phyloP scores from a whole-genome alignment of 2,113 vertebrate species.

The Meles meles region DNA sequence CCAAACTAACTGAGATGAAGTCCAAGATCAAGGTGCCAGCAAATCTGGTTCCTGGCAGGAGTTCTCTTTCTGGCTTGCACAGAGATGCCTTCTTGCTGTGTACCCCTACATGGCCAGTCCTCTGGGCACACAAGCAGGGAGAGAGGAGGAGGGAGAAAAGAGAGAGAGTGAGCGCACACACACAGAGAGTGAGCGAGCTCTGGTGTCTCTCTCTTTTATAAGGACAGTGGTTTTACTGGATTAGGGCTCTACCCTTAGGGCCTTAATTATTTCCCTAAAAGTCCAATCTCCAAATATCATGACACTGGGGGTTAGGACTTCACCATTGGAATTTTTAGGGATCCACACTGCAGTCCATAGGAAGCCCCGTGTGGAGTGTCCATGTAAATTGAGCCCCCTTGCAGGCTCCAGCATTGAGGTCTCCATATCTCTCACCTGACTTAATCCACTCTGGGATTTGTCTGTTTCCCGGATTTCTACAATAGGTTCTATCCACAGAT shows the following conservation, averaged over 20 bases:
- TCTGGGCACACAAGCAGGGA: not conserved
- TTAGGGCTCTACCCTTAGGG: not conserved
- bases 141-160: too few relatives aligned
- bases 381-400: not conserved
- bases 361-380: not conserved
- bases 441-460: not conserved
- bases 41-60: not conserved
- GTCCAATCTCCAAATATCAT: not conserved
- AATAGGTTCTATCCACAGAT: not conserved
- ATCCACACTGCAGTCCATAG: not conserved
- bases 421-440: not conserved
- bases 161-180: accelerated
- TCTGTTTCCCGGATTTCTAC: not conserved
- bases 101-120: accelerated
- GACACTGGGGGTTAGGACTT: not conserved
- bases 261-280: not conserved
- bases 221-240: not conserved
- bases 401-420: not conserved
- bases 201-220: not conserved
- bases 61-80: not conserved
- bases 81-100: not conserved
- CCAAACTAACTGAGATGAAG: not conserved
- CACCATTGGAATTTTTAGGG: not conserved
- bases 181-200: accelerated
- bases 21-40: not conserved